Percentiles rank a stretch among this genome's conserved stretches.
Conservation (phyloP, 2,888 invertebrate species). For the Dasypogon diadema region DNA sequence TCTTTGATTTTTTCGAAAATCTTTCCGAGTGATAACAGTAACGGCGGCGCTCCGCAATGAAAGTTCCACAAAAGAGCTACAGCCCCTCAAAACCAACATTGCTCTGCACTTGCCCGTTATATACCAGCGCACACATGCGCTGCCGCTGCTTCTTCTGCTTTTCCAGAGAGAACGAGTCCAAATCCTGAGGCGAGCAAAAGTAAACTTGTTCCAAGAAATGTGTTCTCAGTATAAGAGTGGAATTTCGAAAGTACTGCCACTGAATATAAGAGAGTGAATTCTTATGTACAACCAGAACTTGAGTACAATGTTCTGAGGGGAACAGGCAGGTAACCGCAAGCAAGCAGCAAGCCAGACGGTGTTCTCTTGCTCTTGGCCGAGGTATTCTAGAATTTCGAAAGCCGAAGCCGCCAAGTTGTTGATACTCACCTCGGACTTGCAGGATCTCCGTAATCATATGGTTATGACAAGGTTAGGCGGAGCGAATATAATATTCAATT, state of each 20-base stretch:
- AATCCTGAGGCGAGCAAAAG: neutral
- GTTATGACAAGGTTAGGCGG: slow-evolving; percentile 70
- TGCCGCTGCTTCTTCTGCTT: neutral
- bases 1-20: slow-evolving; percentile 18
- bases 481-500: slow-evolving; percentile 61
- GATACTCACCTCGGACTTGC: neutral
- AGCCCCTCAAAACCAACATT: neutral
- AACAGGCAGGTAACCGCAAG: neutral
- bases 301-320: neutral
- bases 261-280: slow-evolving; percentile 3
- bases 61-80: neutral
- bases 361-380: neutral
- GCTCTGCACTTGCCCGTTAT: neutral
- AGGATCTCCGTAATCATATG: slow-evolving; percentile 5
- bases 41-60: neutral
- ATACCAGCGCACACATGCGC: neutral
- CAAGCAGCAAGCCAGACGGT: neutral
- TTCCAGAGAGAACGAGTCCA: neutral
- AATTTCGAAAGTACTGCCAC: neutral
- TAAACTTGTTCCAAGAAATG: neutral
- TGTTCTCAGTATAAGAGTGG: neutral
- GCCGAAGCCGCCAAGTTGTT: slow-evolving; percentile 10
- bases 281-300: neutral
- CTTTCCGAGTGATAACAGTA: neutral
- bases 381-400: slow-evolving; percentile 10